A percentile compares a stretch with the other conserved stretches of the same genome.
phyloP scores from a whole-genome alignment of 1,140 invertebrate genomes.

The Ditylenchus dipsaci region DNA sequence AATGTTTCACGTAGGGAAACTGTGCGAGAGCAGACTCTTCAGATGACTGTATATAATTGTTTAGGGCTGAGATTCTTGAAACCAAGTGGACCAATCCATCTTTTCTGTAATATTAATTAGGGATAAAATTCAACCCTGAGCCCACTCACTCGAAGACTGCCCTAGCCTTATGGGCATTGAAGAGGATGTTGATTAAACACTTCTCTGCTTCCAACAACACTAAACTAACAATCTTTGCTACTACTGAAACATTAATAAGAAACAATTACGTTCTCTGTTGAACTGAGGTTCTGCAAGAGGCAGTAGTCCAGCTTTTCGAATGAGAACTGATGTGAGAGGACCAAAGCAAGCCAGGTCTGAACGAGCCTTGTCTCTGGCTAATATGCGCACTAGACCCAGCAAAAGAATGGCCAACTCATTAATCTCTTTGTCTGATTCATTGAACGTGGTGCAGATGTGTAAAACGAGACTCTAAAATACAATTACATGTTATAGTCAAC shows the following conservation, averaged over 20 bases:
- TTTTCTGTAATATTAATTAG: background rate
- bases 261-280: background rate
- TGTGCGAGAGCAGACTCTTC: background rate
- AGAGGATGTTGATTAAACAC: constrained; percentile 50
- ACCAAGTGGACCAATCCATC: constrained; percentile 6
- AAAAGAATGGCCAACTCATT: constrained; percentile 1
- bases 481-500: too few relatives aligned
- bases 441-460: background rate
- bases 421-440: background rate
- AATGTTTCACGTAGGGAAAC: constrained; percentile 22
- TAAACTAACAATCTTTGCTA: constrained; percentile 34
- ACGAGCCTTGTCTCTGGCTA: constrained; percentile 32
- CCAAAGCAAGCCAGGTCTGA: constrained; percentile 19
- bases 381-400: constrained; percentile 31
- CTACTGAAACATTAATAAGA: background rate
- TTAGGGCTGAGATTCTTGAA: background rate
- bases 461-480: background rate
- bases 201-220: constrained; percentile 49
- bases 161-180: constrained; percentile 33
- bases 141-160: constrained; percentile 39
- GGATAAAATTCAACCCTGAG: background rate
- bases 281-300: background rate
- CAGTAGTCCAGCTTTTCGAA: background rate
- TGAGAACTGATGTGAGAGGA: constrained; percentile 1
- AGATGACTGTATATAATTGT: constrained; percentile 8